phyloP scores from a whole-genome alignment of 2,797 vertebrate genomes.

The Podargus strigoides region DNA sequence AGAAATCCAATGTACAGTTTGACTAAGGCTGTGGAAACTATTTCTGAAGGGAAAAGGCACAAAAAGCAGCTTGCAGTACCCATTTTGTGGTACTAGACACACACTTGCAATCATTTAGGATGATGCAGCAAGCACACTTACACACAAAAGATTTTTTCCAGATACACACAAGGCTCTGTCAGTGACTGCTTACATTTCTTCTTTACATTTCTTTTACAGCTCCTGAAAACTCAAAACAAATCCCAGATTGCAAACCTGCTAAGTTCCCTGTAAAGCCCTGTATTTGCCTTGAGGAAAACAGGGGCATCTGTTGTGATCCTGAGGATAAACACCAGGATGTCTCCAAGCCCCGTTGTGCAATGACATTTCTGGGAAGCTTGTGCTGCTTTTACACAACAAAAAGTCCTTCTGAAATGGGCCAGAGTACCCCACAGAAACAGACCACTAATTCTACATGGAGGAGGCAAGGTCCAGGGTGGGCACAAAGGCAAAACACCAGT shows the following conservation, averaged over 20 bases:
- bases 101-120: background rate
- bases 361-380: constrained; percentile 5
- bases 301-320: background rate
- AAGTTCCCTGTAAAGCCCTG: background rate
- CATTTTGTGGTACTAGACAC: rapidly evolving
- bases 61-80: background rate
- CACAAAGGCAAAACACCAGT: background rate
- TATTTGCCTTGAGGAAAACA: background rate
- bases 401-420: background rate
- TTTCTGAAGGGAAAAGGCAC: background rate
- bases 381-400: background rate
- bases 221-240: constrained; percentile 14
- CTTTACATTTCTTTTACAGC: background rate
- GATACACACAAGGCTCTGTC: background rate
- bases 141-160: background rate
- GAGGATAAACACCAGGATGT: background rate
- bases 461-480: background rate
- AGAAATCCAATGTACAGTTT: background rate
- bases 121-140: background rate
- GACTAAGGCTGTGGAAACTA: background rate
- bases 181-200: background rate
- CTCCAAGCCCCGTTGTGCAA: background rate
- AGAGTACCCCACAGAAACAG: background rate
- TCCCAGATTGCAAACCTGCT: constrained; percentile 25
- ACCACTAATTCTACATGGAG: background rate